Evolutionary conservation across 92 coral and sea anemone genomes (phyloP), one percentile per base, ranked within the genome.

Genomic region (Isaurus tuberculatus): DNA sequence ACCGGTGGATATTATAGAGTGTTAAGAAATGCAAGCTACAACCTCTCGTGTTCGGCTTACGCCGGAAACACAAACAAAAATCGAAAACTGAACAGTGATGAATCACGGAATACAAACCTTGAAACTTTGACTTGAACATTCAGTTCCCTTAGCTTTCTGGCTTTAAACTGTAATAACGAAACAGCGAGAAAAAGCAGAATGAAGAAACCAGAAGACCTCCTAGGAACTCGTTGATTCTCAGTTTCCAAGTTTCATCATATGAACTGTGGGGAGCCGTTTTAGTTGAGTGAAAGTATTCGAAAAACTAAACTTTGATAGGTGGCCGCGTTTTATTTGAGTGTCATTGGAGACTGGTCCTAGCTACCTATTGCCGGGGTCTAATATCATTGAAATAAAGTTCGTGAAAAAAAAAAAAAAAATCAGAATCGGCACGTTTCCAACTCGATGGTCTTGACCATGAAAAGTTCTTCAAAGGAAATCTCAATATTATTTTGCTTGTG

Each of bases 31-130:
- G 63, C 63, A 55, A 20, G 63, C 63, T 2, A 17, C 25, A n/a
- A 51, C 4, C 23, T 55, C 63, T 33, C 5, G 34, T 4, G 6
- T 19, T 14, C 15, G 32, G 58, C 22, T 25, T 48, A 43, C 33
- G 22, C 23, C n/a, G 19, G 2, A 22, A 71, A 11, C 25, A 20
- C 36, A 25, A 58, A 58, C 55, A 58, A 22, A 36, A 77, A 26
- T 34, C 26, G 6, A 25, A 15, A 33, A 58, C 15, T 19, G 40
- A 49, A 23, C 34, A 28, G 32, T 32, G 1, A 19, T 34, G 13
- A 19, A 19, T 22, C 48, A 17, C 26, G 55, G n/a, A 5, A 40
- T 25, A 75, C 82, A 51, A 34, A 77, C 82, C 82, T 58, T 77
- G 55, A 55, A 23, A 77, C 44, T 5, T 48, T 2, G 32, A 15